Evolutionary conservation across 37 sponge, comb jelly and placozoan species (phyloP), one percentile per base, ranked within the genome.

Genomic region (Aphrocallistes beatrix): DNA sequence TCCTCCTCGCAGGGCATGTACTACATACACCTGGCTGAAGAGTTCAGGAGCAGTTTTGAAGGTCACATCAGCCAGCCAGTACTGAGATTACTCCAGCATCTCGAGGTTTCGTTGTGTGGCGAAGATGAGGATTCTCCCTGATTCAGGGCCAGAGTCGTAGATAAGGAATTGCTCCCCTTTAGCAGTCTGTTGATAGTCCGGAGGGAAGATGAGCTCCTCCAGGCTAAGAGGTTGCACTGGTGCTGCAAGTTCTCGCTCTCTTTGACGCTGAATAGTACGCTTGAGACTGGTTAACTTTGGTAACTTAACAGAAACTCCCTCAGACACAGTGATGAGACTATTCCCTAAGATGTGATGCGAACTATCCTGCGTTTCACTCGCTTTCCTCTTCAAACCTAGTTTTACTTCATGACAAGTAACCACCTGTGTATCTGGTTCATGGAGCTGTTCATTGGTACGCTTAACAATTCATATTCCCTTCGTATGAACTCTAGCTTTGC

Each of bases 331-430:
- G 75, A 28, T 19, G 75, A 60, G 75, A 60, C 75, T 60, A 28
- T 60, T 30, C 17, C 75, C 75, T 60, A 60, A 19, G 34, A 60
- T 60, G 75, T 25, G 34, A 60, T 60, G 21, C 25, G 75, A 17
- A n/a, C 49, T 17, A 47, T 47, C 49, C 17, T 47, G 17, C 17
- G 17, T 47, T 47, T 47, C 17, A 47, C n/a, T n/a, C 75, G 75
- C 75, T 30, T 60, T 60, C 21, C 75, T 60, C 75, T 60, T 60
- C 25, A 28, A 3, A 30, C n/a, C n/a, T 30, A 19, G n/a, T 60
- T 60, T 60, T 60, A 60, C 75, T 6, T 60, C 21, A 19, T 60
- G 75, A 60, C 75, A 60, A 60, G 75, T 60, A 60, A 60, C 75
- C n/a, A 30, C 8, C 75, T 60, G 17, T 28, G 10, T 30, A 60